Conservation (phyloP, 2,888 invertebrate species). For the Vanessa cardui region DNA sequence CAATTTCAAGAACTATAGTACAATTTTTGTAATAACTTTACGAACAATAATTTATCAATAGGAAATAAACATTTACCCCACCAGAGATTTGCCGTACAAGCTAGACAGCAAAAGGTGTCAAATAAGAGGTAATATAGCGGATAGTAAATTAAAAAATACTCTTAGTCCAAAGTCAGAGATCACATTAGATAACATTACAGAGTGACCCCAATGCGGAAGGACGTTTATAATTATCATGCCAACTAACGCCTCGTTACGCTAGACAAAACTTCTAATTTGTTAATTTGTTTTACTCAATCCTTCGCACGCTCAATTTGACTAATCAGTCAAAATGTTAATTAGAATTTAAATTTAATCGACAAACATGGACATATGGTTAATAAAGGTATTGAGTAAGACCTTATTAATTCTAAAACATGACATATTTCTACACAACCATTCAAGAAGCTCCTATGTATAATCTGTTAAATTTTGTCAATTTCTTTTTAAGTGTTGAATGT, state of each 20-base stretch:
- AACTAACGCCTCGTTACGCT: conserved; percentile 34
- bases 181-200: neutral
- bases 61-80: too few species aligned
- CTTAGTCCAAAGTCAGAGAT: neutral
- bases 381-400: conserved; percentile 36
- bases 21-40: too few species aligned
- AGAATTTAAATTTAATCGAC: neutral
- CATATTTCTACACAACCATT: conserved; percentile 57
- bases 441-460: conserved; percentile 56
- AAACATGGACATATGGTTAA: too few species aligned
- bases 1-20: too few species aligned
- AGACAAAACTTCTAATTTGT: conserved; percentile 29
- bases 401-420: conserved; percentile 32
- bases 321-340: neutral
- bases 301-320: neutral
- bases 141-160: too few species aligned
- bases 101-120: too few species aligned
- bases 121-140: too few species aligned
- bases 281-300: conserved; percentile 38
- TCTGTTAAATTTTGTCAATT: neutral
- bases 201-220: conserved; percentile 22
- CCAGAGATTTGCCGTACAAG: too few species aligned
- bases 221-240: conserved; percentile 30
- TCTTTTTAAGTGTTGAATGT: conserved; percentile 35
- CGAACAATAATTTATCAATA: too few species aligned